These are phyloP conservation scores for Julus scandinavius DNA, from an alignment of 2,888 invertebrate species.

Conservation along the genomic window DNA sequence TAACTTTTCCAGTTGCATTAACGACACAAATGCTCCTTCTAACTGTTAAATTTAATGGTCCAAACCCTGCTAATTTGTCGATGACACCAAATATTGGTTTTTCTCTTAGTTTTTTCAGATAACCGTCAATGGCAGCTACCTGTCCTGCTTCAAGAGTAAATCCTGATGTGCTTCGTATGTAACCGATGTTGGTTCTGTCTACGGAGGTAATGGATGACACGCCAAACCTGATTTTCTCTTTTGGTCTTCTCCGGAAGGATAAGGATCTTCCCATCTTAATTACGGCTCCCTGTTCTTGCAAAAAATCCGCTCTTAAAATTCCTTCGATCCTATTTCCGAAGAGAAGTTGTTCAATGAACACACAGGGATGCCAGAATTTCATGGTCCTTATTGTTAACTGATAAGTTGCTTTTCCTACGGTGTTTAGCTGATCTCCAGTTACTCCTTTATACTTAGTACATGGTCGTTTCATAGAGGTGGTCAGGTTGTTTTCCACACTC, in stretches of 20 bases:
- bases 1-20: too few relatives aligned
- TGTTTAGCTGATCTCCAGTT: neutral
- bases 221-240: neutral
- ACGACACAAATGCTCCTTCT: too few relatives aligned
- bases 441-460: neutral
- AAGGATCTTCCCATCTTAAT: neutral
- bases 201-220: too few relatives aligned
- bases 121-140: too few relatives aligned
- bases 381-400: neutral
- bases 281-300: neutral
- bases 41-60: too few relatives aligned
- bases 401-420: neutral
- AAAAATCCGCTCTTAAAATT: neutral
- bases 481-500: neutral
- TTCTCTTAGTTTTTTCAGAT: too few relatives aligned
- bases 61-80: too few relatives aligned
- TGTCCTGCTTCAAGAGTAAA: too few relatives aligned
- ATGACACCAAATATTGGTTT: too few relatives aligned
- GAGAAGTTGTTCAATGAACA: neutral
- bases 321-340: neutral
- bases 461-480: too few relatives aligned
- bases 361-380: neutral
- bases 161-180: too few relatives aligned
- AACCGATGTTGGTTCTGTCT: too few relatives aligned
- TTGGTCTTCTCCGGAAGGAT: neutral